Percentiles rank a stretch among this genome's conserved stretches.
Conservation (phyloP, 1,140 invertebrate genomes). For the Drosophila lini region DNA sequence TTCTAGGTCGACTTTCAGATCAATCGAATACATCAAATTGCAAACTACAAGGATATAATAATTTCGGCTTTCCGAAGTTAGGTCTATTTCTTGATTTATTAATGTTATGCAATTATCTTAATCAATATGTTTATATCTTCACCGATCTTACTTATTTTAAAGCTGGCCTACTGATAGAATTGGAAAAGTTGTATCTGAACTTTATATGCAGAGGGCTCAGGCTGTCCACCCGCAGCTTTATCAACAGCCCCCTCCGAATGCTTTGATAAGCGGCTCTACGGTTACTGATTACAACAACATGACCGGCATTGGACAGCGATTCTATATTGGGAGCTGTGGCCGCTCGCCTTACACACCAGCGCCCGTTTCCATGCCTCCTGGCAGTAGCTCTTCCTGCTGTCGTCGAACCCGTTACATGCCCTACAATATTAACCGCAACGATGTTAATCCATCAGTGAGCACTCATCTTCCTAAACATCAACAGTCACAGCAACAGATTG, state of each 20-base stretch:
- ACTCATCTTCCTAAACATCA: neutral
- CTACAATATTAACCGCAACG: neutral
- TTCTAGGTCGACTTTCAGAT: too few relatives aligned
- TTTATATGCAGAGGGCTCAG: neutral
- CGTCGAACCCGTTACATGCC: conserved; percentile 1
- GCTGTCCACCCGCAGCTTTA: neutral
- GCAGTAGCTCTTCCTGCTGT: conserved; percentile 3
- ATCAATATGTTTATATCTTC: neutral
- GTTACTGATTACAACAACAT: conserved; percentile 3
- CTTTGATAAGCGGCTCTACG: neutral
- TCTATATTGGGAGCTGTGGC: neutral
- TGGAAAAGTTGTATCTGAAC: neutral
- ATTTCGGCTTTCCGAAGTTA: too few relatives aligned
- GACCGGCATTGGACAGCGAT: neutral
- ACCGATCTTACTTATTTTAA: neutral
- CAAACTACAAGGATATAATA: too few relatives aligned
- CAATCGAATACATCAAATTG: too few relatives aligned
- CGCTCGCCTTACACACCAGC: neutral
- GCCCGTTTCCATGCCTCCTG: neutral
- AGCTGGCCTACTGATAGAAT: conserved; percentile 1
- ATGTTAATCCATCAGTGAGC: neutral
- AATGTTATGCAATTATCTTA: neutral
- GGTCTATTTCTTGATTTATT: too few relatives aligned
- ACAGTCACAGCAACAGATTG: neutral
- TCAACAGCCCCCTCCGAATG: neutral